These are phyloP conservation scores for Battus philenor DNA, from an alignment of 1,140 invertebrate genomes.

Conservation along the genomic window DNA sequence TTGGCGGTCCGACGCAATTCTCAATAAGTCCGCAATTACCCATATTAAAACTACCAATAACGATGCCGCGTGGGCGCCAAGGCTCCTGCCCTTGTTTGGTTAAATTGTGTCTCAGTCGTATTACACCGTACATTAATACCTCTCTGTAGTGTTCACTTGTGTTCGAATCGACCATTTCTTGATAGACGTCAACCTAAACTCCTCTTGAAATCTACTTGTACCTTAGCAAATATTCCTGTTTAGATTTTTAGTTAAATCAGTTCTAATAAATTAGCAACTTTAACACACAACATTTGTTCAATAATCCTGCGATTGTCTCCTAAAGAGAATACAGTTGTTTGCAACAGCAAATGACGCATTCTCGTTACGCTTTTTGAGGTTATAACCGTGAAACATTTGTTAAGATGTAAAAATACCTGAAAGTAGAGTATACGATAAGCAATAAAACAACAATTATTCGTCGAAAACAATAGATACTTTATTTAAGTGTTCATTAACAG, in stretches of 20 bases:
- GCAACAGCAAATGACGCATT: neutral
- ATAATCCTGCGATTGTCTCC: neutral
- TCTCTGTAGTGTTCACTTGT: slow-evolving; percentile 29
- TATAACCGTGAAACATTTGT: neutral
- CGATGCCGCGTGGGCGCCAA: slow-evolving; percentile 51
- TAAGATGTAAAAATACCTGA: neutral
- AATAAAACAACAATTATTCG: slow-evolving; percentile 4
- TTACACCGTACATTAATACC: slow-evolving; percentile 28
- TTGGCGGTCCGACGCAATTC: slow-evolving; percentile 41
- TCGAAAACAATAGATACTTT: slow-evolving; percentile 3
- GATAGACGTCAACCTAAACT: slow-evolving; percentile 14
- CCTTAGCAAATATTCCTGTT: slow-evolving; percentile 6
- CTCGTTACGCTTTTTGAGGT: neutral
- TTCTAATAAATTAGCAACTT: neutral
- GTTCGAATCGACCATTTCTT: slow-evolving; percentile 6
- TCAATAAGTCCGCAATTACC: slow-evolving; percentile 69
- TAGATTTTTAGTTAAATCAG: slow-evolving; percentile 5
- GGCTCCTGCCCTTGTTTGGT: slow-evolving; percentile 55
- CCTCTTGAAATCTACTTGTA: neutral
- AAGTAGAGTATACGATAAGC: neutral
- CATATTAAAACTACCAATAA: slow-evolving; percentile 64
- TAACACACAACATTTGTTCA: neutral
- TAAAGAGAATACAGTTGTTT: neutral
- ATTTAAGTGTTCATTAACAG: neutral
- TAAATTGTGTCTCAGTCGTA: slow-evolving; percentile 42